These are phyloP conservation scores for Acrobasis repandana DNA, from an alignment of 2,888 invertebrate genomes.

Conservation along the genomic window DNA sequence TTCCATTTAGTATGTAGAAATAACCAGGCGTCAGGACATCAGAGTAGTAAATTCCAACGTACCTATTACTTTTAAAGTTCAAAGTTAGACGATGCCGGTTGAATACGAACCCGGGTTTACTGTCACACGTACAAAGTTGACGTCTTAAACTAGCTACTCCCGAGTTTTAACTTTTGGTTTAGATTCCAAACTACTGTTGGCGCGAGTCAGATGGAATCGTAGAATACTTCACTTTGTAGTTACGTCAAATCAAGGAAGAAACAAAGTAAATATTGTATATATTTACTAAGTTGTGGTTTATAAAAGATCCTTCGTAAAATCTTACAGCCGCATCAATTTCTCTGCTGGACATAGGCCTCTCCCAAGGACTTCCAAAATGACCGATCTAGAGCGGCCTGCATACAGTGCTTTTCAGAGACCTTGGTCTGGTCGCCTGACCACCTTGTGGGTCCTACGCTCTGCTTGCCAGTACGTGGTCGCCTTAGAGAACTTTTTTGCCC, in stretches of 20 bases:
- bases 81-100: background rate
- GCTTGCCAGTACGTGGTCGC: too few species aligned
- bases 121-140: conserved; percentile 9
- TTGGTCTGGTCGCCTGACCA: too few species aligned
- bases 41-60: background rate
- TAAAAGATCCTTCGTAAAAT: too few species aligned
- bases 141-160: conserved; percentile 4
- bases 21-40: background rate
- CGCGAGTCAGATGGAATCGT: background rate
- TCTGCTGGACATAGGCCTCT: too few species aligned
- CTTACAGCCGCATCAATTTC: too few species aligned
- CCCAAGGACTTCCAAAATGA: too few species aligned
- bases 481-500: too few species aligned
- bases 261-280: background rate
- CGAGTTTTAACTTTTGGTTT: conserved; percentile 13
- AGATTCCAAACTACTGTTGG: conserved; percentile 9
- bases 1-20: background rate
- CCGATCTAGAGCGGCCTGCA: too few species aligned
- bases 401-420: too few species aligned
- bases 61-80: background rate
- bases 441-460: too few species aligned
- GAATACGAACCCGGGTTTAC: conserved; percentile 10
- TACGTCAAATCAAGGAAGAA: background rate
- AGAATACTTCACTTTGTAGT: conserved; percentile 4
- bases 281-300: too few species aligned